Base-by-base conservation (phyloP, 2,797 vertebrate species). In the Pseudochirops corinnae region DNA sequence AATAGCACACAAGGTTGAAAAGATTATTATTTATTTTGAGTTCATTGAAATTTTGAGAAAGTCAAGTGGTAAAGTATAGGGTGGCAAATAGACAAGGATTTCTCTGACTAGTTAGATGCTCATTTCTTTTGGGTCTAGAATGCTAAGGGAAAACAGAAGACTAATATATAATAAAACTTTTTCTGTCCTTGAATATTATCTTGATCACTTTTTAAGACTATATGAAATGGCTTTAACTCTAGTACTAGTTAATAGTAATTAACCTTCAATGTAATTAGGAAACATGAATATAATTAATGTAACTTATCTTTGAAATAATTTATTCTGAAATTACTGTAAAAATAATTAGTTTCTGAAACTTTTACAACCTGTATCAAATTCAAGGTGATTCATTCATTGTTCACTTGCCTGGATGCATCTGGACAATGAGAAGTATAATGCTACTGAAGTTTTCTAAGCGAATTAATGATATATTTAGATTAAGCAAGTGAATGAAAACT, bases 141-240 rank as follows among this genome's bases (percentile, higher is more conserved):
- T 62, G 7, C 31, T 55, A 2, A 11, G 13, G 31, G 60, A 74
- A 93, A 94, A 93, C 29, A 94, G 13, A 90, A 93, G 53, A 56
- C 33, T 46, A 24, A 56, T 53, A 50, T 58, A 93, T 52, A 92
- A 93, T 28, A 90, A n/a, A 52, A 7, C 50, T 31, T 74, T 2
- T 53, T 67, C n/a, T 93, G 91, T 90, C 52, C 55, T 87, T 82
- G 74, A 93, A 87, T 56, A 92, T 24, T 92, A 58, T n/a, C 12
- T 50, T 33, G 90, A 67, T 57, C 93, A 90, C 74, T 82, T 93
- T 74, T 55, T 53, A 92, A 91, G 39, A n/a, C 95, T 56, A 93
- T 0, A 91, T 26, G 90, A 92, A 93, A 74, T 96, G 24, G 93
- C 18, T 94, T 97, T 50, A 67, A 94, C 90, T 93, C 58, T 91